Base-by-base conservation (phyloP, 2,797 vertebrate species). In the Rhynchonycteris naso region DNA sequence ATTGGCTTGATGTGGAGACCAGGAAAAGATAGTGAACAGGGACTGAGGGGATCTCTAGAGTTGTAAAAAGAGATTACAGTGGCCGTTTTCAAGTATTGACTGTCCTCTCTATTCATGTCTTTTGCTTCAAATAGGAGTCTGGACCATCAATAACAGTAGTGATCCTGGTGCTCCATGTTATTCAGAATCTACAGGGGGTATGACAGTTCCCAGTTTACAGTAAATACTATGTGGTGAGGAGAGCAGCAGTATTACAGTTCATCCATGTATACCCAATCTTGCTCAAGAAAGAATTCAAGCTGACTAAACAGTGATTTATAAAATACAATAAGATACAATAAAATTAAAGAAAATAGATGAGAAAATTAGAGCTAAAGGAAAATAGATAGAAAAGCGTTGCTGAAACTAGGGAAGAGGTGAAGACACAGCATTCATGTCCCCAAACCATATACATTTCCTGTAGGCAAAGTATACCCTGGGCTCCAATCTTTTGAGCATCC, bases 341-440 rank as follows among this genome's bases (percentile, higher is more conserved):
- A 71, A 95, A 61, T 63, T 69, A 75, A 96, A 69, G 38, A 63
- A 71, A 50, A 76, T 10, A 72, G 66, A 54, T 71, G 59, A 74
- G 52, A 56, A 89, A 50, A 81, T 84, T 28, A 28, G 11, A 84
- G 21, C 56, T 54, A 76, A 66, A 80, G 59, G 38, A 74, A 93
- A 92, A 92, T 38, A 82, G 81, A 74, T 6, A 83, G 35, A 75
- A 72, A 52, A 38, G 6, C 35, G 14, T 30, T 76, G 58, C 33
- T 43, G n/a, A 63, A 71, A 56, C 50, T 26, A 61, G 66, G 19
- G 61, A 61, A n/a, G 50, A 92, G 24, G 35, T 7, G n/a, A 28
- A 56, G 18, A n/a, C 1, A 35, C 30, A 79, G 54, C 69, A 91
- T 43, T 75, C 56, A 65, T 8, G 28, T 16, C 66, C 7, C 1